phyloP scores from a whole-genome alignment of 2,888 invertebrate species.

The Aproaerema taeniolella region DNA sequence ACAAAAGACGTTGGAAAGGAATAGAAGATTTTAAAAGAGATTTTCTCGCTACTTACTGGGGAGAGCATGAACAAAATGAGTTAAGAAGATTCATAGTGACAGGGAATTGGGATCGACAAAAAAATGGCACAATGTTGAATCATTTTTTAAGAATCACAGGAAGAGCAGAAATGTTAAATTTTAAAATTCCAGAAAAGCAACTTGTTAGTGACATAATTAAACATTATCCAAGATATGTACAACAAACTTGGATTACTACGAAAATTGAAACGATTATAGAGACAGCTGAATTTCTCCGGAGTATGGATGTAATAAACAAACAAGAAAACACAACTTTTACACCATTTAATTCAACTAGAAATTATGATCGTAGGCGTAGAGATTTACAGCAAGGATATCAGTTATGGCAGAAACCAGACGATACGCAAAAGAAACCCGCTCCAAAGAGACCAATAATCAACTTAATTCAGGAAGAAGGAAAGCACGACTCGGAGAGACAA shows the following conservation, averaged over 20 bases:
- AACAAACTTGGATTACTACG: neutral
- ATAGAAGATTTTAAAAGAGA: no score
- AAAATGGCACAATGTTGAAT: neutral
- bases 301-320: neutral
- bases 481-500: no score
- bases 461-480: neutral
- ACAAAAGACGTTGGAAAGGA: no score
- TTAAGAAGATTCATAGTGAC: no score
- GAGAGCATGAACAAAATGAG: no score
- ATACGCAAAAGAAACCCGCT: no score
- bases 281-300: constrained; percentile 8
- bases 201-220: constrained; percentile 1
- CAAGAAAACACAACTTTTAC: neutral
- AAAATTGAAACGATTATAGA: neutral
- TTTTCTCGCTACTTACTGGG: no score
- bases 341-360: neutral
- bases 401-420: neutral
- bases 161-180: constrained; percentile 5
- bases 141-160: neutral
- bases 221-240: constrained; percentile 1
- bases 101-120: neutral
- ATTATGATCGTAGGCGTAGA: neutral
- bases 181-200: constrained; percentile 5
- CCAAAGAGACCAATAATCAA: neutral
- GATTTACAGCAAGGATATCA: neutral